Conservation (phyloP, 2,888 invertebrate species). For the Dorcus parallelipipedus region DNA sequence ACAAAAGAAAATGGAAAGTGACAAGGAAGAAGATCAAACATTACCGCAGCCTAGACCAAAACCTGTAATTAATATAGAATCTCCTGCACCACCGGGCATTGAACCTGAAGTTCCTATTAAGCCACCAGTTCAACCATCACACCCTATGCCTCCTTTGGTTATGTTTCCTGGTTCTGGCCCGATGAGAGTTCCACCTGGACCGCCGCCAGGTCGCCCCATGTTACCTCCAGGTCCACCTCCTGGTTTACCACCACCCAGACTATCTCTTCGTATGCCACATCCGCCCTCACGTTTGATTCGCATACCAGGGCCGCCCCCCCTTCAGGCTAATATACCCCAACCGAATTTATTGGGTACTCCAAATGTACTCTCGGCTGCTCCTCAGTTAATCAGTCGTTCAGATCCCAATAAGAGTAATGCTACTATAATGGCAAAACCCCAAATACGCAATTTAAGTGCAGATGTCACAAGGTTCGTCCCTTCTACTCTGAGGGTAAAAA, state of each 20-base stretch:
- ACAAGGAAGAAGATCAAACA: constrained; percentile 24
- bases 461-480: constrained; percentile 96
- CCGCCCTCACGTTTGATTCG: constrained; percentile 52
- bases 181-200: constrained; percentile 55
- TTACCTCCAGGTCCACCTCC: constrained; percentile 60
- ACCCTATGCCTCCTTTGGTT: constrained; percentile 50
- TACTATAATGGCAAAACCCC: constrained; percentile 95
- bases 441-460: constrained; percentile 88
- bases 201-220: constrained; percentile 53
- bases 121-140: constrained; percentile 45
- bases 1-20: constrained; percentile 65
- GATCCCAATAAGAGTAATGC: constrained; percentile 57
- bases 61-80: constrained; percentile 30
- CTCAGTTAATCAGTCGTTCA: constrained; percentile 73
- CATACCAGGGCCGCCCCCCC: constrained; percentile 19
- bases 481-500: constrained; percentile 85
- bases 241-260: constrained; percentile 59
- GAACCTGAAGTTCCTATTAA: constrained; percentile 33
- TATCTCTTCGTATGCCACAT: constrained; percentile 55
- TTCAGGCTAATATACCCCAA: constrained; percentile 15
- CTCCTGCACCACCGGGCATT: constrained; percentile 40
- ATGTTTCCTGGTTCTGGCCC: constrained; percentile 45
- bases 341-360: constrained; percentile 49
- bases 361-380: constrained; percentile 78
- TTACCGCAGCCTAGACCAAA: constrained; percentile 13